Conservation (phyloP, 2,113 vertebrate species). For the Calyptommatus sinebrachiatus region DNA sequence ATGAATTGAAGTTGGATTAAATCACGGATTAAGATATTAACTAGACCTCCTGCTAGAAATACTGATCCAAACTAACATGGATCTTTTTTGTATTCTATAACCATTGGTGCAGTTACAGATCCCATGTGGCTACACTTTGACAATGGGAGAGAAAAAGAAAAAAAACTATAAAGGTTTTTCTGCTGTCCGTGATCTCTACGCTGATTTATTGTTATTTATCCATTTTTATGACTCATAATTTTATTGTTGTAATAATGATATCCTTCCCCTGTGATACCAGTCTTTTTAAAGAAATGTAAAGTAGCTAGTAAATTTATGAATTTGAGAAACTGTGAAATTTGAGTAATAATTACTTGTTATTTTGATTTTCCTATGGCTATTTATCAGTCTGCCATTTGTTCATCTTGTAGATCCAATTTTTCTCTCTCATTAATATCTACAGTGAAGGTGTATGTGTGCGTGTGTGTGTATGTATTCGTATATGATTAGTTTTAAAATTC, state of each 20-base stretch:
- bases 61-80: too few relatives aligned
- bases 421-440: neutral
- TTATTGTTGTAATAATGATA: too few relatives aligned
- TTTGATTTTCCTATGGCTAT: neutral
- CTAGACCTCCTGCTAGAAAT: too few relatives aligned
- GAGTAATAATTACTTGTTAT: neutral
- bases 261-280: too few relatives aligned
- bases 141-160: neutral
- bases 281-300: too few relatives aligned
- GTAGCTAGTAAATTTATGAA: too few relatives aligned
- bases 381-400: neutral
- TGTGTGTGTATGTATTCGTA: neutral
- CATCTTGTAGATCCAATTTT: neutral
- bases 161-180: neutral
- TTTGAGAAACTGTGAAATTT: too few relatives aligned
- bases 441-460: neutral
- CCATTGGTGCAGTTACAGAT: neutral
- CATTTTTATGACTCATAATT: neutral
- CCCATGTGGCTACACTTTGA: too few relatives aligned
- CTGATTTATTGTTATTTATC: too few relatives aligned
- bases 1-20: too few relatives aligned
- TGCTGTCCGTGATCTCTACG: neutral
- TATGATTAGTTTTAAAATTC: neutral
- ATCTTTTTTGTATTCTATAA: too few relatives aligned
- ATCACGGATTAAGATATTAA: too few relatives aligned